Evolutionary conservation across 2,113 vertebrate genomes (phyloP).

Genomic region (Mormyrus lacerda): DNA sequence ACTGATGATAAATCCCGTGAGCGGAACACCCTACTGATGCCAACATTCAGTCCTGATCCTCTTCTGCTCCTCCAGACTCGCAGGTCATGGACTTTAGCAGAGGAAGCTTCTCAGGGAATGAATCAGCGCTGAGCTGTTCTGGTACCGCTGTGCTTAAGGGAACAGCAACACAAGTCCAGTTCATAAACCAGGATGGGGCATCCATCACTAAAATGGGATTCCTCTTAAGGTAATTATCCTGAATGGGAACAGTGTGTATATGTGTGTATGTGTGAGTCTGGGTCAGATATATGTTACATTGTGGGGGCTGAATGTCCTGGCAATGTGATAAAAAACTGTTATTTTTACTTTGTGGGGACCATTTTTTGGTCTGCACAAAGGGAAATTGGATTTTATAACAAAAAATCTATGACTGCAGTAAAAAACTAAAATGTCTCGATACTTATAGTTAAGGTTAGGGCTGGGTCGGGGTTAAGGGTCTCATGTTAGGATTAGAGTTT

Average conservation of each 20-base stretch:
- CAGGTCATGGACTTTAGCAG: neutral
- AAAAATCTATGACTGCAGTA: neutral
- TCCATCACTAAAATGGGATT: conserved; percentile 17
- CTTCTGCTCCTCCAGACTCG: neutral
- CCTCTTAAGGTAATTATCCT: conserved; percentile 19
- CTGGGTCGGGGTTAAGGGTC: too few species aligned
- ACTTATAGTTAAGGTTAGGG: too few species aligned
- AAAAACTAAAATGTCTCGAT: too few species aligned
- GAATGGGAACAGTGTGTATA: neutral
- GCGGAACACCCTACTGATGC: neutral
- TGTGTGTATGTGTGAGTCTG: neutral
- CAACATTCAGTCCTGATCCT: neutral
- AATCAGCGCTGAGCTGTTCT: neutral
- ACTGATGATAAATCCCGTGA: neutral
- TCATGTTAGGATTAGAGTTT: too few species aligned
- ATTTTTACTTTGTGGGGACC: too few species aligned
- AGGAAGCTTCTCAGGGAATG: neutral
- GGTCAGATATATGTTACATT: too few species aligned
- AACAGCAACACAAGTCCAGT: neutral
- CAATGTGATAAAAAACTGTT: too few species aligned
- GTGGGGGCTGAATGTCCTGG: too few species aligned
- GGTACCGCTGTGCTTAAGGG: conserved; percentile 2
- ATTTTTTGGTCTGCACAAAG: too few species aligned
- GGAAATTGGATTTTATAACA: too few species aligned
- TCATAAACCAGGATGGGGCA: conserved; percentile 9